Evolutionary conservation across 2,888 invertebrate genomes (phyloP).

Genomic region (Nomada ferruginata): DNA sequence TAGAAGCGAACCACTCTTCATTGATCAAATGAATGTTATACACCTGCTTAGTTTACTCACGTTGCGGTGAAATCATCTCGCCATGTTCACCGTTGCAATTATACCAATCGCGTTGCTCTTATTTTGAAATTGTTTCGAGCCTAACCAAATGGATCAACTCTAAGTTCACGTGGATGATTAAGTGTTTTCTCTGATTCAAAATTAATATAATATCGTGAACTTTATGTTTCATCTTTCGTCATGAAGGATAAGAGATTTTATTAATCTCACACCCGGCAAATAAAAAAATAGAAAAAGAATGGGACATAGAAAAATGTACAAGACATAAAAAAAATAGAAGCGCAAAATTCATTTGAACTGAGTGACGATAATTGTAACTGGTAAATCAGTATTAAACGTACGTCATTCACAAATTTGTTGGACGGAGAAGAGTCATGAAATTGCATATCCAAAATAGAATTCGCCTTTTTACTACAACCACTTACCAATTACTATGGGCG

Average conservation of each 20-base stretch:
- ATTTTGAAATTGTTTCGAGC: constrained; percentile 1
- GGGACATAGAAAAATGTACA: too few relatives aligned
- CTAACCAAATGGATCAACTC: neutral
- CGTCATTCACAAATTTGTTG: too few relatives aligned
- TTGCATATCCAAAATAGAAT: too few relatives aligned
- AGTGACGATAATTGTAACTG: too few relatives aligned
- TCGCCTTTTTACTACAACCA: neutral
- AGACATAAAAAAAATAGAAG: too few relatives aligned
- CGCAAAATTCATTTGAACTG: too few relatives aligned
- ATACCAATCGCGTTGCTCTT: neutral
- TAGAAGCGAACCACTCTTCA: constrained; percentile 38
- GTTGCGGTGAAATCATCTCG: constrained; percentile 2
- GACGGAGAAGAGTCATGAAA: too few relatives aligned
- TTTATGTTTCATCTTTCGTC: neutral
- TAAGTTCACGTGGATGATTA: neutral
- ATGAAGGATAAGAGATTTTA: too few relatives aligned
- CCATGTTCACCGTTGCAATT: constrained; percentile 15
- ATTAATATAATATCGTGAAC: neutral
- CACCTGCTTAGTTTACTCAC: constrained; percentile 36
- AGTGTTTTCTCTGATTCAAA: neutral
- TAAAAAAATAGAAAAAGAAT: too few relatives aligned
- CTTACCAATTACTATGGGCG: constrained; percentile 18
- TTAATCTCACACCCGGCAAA: too few relatives aligned
- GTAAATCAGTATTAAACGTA: too few relatives aligned
- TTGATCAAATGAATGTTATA: constrained; percentile 23